These are phyloP conservation scores for Donacobius atricapilla DNA, from an alignment of 2,113 vertebrate species.

Conservation along the genomic window DNA sequence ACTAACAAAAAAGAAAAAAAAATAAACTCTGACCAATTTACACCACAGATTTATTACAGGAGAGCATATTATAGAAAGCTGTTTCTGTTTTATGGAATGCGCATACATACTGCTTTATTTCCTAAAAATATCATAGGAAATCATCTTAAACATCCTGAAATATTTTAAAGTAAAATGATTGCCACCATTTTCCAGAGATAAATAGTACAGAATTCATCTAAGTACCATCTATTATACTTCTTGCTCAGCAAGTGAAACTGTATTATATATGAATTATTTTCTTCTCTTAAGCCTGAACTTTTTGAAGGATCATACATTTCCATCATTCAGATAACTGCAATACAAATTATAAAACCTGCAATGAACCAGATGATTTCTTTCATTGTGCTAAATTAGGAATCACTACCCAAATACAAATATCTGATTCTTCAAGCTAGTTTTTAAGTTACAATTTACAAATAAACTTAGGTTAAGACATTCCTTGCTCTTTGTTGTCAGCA, in stretches of 20 bases:
- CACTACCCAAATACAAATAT: background rate
- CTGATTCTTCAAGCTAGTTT: background rate
- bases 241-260: background rate
- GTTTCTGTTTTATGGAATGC: background rate
- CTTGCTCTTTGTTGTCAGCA: background rate
- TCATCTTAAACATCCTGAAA: background rate
- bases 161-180: slow-evolving; percentile 10
- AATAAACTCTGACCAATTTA: background rate
- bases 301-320: background rate
- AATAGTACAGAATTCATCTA: background rate
- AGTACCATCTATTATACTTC: background rate
- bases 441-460: background rate
- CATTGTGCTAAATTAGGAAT: background rate
- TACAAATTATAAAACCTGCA: background rate
- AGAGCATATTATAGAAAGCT: background rate
- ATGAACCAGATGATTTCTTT: background rate
- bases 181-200: background rate
- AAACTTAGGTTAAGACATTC: background rate
- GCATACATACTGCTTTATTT: slow-evolving; percentile 17
- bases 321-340: background rate
- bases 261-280: slow-evolving; percentile 16
- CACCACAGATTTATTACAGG: background rate
- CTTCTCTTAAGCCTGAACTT: background rate
- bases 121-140: background rate
- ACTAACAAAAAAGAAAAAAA: background rate